Evolutionary conservation across 2,113 vertebrate species (phyloP), one percentile per base, ranked within the genome.

Genomic region (Eolophus roseicapilla): DNA sequence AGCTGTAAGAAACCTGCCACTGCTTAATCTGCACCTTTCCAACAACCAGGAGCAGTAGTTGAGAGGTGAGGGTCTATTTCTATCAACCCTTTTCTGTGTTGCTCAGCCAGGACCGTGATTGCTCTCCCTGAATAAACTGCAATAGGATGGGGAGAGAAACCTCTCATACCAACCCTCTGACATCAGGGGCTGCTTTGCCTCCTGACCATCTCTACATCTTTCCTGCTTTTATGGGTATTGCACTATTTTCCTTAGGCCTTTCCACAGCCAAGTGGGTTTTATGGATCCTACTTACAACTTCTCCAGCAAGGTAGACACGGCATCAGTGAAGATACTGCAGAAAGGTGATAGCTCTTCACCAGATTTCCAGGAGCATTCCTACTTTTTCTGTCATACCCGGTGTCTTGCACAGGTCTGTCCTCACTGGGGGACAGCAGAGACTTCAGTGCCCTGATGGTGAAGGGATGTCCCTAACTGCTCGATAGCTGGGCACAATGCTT

Each of bases 11-110:
- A 73, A 73, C 21, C 78, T 68, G 53, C 24, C 33, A 13, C 17
- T 73, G 23, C 47, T 76, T 57, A 37, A 76, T 17, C 52, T 90
- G 46, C 31, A 31, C 4, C 27, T 69, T 86, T 49, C 68, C 46
- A 65, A 24, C 12, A 47, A 76, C 43, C 10, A 23, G 59, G 33
- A 62, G 17, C 27, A 23, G 33, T n/a, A 46, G 16, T 0, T 60
- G 43, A 69, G 76, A 69, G 19, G 17, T 15, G 10, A 68, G 18
- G 18, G 7, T 47, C 52, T 71, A 39, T 57, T 71, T 75, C 60
- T 44, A 4, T 18, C 17, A 80, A 14, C 6, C 1, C 8, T 25
- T 81, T 73, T 46, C 13, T 1, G 0, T 0, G 0, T 50, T 64
- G 62, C 39, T 80, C 29, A 55, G 29, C 19, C 76, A 67, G 41